These are phyloP conservation scores for Penaeus monodon DNA, from an alignment of 2,888 invertebrate species.

Conservation along the genomic window DNA sequence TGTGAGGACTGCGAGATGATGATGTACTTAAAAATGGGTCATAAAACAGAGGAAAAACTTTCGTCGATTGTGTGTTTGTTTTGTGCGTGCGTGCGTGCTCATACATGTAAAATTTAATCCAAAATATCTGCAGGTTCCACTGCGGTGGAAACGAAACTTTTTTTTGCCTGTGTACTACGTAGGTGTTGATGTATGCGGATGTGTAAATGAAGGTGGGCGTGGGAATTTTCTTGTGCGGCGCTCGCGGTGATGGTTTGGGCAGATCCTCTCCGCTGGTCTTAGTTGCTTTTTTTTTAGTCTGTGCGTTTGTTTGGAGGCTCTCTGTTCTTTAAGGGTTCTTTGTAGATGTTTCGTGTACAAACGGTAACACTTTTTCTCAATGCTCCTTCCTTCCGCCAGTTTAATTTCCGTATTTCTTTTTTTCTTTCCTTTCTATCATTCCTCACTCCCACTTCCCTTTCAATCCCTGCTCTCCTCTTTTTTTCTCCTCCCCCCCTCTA, in stretches of 20 bases:
- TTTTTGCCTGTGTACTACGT: not conserved
- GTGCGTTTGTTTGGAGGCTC: too few species aligned
- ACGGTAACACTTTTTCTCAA: not conserved
- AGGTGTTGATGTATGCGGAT: slow-evolving; percentile 1
- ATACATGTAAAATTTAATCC: not conserved
- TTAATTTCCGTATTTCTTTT: not conserved
- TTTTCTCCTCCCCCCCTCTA: not conserved
- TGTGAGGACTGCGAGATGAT: not conserved
- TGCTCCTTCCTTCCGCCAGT: not conserved
- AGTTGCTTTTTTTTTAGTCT: too few species aligned
- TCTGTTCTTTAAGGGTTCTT: too few species aligned
- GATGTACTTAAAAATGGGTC: too few species aligned
- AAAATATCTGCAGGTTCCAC: too few species aligned
- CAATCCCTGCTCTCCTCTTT: not conserved
- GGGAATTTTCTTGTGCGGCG: not conserved
- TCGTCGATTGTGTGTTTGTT: not conserved
- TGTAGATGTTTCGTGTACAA: too few species aligned
- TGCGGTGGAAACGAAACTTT: too few species aligned
- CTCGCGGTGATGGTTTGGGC: too few species aligned
- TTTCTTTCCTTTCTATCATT: not conserved
- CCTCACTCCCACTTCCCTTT: not conserved
- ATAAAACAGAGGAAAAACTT: too few species aligned
- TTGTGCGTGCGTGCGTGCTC: not conserved
- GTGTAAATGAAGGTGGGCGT: slow-evolving; percentile 2
- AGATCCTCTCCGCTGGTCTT: too few species aligned